Conservation (phyloP, 2,113 vertebrate species). For the Rhadina sibilatrix region DNA sequence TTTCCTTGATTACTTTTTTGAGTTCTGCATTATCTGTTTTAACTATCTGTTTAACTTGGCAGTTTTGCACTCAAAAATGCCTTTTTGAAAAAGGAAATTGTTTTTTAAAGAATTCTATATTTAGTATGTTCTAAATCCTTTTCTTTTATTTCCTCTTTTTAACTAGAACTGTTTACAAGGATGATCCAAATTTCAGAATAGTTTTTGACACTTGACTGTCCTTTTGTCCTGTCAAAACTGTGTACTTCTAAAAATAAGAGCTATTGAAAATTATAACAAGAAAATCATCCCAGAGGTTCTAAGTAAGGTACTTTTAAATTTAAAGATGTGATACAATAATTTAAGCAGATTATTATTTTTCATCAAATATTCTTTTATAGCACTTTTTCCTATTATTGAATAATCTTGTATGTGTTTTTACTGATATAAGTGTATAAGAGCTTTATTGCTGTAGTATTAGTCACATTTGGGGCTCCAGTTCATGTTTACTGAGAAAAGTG, state of each 20-base stretch:
- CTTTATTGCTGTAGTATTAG: not conserved
- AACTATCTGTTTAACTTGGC: not conserved
- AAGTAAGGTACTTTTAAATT: not conserved
- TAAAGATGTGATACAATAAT: not conserved
- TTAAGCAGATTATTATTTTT: not conserved
- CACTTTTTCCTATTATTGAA: not conserved
- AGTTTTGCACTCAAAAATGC: not conserved
- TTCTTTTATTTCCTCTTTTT: not conserved
- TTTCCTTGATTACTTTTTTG: not conserved
- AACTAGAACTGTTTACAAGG: not conserved
- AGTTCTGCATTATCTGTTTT: not conserved
- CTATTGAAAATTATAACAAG: not conserved
- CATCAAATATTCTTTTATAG: not conserved
- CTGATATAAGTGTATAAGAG: not conserved
- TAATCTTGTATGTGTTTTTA: not conserved
- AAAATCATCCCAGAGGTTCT: not conserved
- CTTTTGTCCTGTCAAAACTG: not conserved
- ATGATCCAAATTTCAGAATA: not conserved
- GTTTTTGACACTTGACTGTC: not conserved
- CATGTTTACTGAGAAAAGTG: not conserved
- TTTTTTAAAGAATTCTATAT: not conserved
- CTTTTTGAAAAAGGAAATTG: not conserved
- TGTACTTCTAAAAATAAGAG: not conserved
- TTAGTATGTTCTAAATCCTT: not conserved
- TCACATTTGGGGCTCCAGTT: not conserved